Evolutionary conservation across 2,797 vertebrate species (phyloP), one percentile per base, ranked within the genome.

Genomic region (Hozukius guyotensis): DNA sequence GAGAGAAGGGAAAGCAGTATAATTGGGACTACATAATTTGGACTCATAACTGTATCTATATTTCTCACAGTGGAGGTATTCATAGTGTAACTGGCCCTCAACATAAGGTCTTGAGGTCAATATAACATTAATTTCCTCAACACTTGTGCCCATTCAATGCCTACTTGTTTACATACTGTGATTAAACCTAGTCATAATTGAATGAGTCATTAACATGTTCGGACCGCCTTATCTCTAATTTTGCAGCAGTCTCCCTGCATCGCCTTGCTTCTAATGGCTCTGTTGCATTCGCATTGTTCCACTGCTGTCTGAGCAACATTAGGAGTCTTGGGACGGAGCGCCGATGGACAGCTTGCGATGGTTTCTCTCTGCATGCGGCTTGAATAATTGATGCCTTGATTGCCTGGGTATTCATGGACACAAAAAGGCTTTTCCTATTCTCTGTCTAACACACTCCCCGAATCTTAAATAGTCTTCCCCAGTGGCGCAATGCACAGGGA

Each of bases 381-480:
- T 95, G 85, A 95, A 95, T 95, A 95, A 94, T 94, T 93, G 92
- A 95, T 94, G 94, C 88, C 77, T 90, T 94, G 92, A 95, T 95
- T 93, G 92, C 90, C 82, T 71, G 80, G 73, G 90, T 91, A 92
- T 94, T 94, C 93, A 91, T 67, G 78, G 89, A 94, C 93, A 93
- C 92, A 94, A 93, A 93, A 94, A 94, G 87, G 91, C 91, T 95
- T 93, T 94, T 92, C 87, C 89, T 93, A 90, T 93, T 92, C 90
- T 90, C 90, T 88, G 83, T 86, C 87, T 84, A 86, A 92, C 88
- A 87, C 92, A 85, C 86, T 82, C 78, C 85, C 83, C 66, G 82
- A 93, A 92, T 93, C 82, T 85, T 90, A 94, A 94, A 90, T 84
- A 85, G 89, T 75, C 80, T 73, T 87, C 81, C 89, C 83, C 57